Conservation (phyloP, 2,888 invertebrate genomes). For the Sminthurinus aureus region DNA sequence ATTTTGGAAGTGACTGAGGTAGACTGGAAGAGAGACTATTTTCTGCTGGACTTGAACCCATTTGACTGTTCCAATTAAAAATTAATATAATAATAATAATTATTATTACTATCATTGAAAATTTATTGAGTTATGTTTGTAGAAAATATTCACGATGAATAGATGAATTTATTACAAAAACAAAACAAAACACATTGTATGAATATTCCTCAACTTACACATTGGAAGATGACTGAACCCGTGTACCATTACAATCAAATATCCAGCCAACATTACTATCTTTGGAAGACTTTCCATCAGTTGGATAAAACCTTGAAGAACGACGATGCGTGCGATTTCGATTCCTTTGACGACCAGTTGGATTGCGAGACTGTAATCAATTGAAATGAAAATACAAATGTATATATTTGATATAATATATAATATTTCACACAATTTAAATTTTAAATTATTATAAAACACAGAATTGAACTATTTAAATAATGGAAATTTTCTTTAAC, state of each 20-base stretch:
- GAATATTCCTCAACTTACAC: conserved; percentile 41
- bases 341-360: conserved; percentile 24
- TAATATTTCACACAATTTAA: too few species aligned
- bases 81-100: conserved; percentile 29
- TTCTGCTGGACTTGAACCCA: conserved; percentile 78
- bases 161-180: neutral
- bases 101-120: neutral
- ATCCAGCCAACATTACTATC: conserved; percentile 98
- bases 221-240: conserved; percentile 50
- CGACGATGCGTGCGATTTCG: conserved; percentile 41
- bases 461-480: too few species aligned
- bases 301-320: conserved; percentile 52
- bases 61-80: conserved; percentile 68
- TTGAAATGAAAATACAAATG: neutral
- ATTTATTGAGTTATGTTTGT: neutral
- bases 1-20: conserved; percentile 82
- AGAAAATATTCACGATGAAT: neutral
- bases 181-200: neutral
- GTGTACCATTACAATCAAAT: conserved; percentile 72
- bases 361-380: conserved; percentile 20
- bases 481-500: neutral
- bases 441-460: too few species aligned
- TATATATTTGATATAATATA: neutral
- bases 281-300: conserved; percentile 63
- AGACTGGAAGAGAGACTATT: conserved; percentile 78